phyloP scores from a whole-genome alignment of 1,140 invertebrate species.

The Pseudomyrmex pallidus region DNA sequence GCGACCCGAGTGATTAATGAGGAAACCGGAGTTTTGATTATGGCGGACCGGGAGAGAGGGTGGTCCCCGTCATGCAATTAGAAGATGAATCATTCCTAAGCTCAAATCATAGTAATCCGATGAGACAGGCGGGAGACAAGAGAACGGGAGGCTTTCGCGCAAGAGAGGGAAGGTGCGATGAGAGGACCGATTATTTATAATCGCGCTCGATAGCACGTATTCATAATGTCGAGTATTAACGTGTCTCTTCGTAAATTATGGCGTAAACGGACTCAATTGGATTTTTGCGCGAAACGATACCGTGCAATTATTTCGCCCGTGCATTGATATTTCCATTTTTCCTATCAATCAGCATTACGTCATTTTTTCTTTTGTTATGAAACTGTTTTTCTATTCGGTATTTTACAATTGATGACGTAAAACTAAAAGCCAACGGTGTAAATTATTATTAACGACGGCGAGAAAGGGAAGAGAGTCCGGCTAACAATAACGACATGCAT shows the following conservation, averaged over 20 bases:
- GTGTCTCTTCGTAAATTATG: conserved; percentile 23
- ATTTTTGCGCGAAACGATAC: too few species aligned
- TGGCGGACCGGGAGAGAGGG: conserved; percentile 68
- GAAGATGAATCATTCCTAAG: conserved; percentile 84
- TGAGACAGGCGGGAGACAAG: conserved; percentile 68
- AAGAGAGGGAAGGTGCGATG: conserved; percentile 51
- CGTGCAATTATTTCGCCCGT: too few species aligned
- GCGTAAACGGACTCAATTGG: conserved; percentile 20
- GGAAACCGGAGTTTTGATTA: conserved; percentile 80
- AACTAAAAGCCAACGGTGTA: conserved; percentile 2
- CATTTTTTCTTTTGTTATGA: neutral
- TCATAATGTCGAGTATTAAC: conserved; percentile 32
- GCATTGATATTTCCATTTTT: too few species aligned
- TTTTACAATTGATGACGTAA: neutral
- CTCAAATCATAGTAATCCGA: conserved; percentile 79
- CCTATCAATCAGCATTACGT: conserved; percentile 13
- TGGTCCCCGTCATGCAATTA: conserved; percentile 83
- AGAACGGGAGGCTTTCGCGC: conserved; percentile 69
- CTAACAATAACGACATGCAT: neutral
- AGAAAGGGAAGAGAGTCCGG: neutral
- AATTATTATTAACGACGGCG: conserved; percentile 5
- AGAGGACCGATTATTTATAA: conserved; percentile 51
- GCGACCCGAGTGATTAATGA: conserved; percentile 80
- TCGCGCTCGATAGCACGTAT: conserved; percentile 23
- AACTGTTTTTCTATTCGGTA: neutral